Evolutionary conservation across 2,797 vertebrate species (phyloP).

Genomic region (Parotocinclus haroldoi): DNA sequence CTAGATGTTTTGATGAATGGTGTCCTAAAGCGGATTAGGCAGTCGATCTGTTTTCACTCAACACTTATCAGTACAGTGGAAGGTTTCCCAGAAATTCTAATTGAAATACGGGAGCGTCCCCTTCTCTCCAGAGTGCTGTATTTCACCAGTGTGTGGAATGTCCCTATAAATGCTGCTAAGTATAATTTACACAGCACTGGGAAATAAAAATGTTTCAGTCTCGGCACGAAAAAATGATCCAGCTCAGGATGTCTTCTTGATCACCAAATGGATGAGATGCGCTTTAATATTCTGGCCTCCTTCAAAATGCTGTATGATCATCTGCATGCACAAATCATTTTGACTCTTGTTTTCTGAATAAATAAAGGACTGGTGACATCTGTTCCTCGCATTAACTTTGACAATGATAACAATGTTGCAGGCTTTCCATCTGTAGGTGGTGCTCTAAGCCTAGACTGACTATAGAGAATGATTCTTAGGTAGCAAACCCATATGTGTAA

Average conservation of each 20-base stretch:
- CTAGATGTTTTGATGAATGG: constrained; percentile 24
- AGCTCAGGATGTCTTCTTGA: background rate
- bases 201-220: constrained; percentile 1
- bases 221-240: background rate
- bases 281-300: background rate
- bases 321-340: constrained; percentile 8
- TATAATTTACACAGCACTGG: constrained; percentile 6
- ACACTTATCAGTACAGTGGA: constrained; percentile 10
- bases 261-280: background rate
- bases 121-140: background rate
- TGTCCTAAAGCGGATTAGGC: constrained; percentile 7
- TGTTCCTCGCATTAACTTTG: background rate
- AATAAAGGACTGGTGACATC: constrained; percentile 9
- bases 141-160: constrained; percentile 1
- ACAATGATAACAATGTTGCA: background rate
- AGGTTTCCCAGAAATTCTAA: constrained; percentile 16
- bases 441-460: constrained; percentile 52
- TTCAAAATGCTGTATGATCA: background rate
- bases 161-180: background rate
- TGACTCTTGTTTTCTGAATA: constrained; percentile 1
- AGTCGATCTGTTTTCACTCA: constrained; percentile 22
- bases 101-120: constrained; percentile 7
- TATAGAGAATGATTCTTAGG: too few species aligned
- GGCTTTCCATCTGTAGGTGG: constrained; percentile 64
- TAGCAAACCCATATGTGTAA: too few species aligned